Conservation (phyloP, 1,140 invertebrate genomes). For the Hyles euphorbiae region DNA sequence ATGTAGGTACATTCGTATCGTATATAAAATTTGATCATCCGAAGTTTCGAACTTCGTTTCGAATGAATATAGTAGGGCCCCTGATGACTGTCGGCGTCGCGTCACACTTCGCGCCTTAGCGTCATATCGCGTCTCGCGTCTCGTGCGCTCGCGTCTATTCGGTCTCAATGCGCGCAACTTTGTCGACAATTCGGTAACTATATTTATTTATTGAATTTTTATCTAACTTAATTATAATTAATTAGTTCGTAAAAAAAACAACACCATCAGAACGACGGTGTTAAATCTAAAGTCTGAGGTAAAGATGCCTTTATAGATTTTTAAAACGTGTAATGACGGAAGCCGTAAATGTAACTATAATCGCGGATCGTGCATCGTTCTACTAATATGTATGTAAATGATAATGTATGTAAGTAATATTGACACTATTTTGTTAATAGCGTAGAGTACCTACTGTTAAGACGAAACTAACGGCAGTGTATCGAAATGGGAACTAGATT, state of each 20-base stretch:
- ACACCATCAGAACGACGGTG: conserved; percentile 66
- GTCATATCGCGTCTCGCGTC: background rate
- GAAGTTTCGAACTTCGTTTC: too few relatives aligned
- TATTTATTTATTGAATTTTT: conserved; percentile 67
- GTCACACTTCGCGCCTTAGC: conserved; percentile 5
- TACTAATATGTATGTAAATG: conserved; percentile 65
- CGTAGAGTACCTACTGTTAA: conserved; percentile 54
- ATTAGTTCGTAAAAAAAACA: conserved; percentile 54
- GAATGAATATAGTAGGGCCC: background rate
- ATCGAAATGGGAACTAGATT: conserved; percentile 58
- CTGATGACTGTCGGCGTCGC: background rate
- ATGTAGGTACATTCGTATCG: too few relatives aligned
- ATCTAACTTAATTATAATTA: conserved; percentile 65
- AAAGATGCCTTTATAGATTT: conserved; percentile 75
- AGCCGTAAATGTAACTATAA: conserved; percentile 60
- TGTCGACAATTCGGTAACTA: conserved; percentile 49
- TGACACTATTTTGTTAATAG: conserved; percentile 73
- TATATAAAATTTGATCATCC: too few relatives aligned
- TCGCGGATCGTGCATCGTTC: conserved; percentile 65
- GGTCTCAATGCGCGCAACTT: conserved; percentile 26
- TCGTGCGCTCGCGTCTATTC: conserved; percentile 13
- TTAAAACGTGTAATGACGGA: conserved; percentile 62
- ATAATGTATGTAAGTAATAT: conserved; percentile 67
- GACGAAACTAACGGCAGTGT: conserved; percentile 62
- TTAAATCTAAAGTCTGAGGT: conserved; percentile 75